phyloP scores from a whole-genome alignment of 2,113 vertebrate species.

The Zootoca vivipara region DNA sequence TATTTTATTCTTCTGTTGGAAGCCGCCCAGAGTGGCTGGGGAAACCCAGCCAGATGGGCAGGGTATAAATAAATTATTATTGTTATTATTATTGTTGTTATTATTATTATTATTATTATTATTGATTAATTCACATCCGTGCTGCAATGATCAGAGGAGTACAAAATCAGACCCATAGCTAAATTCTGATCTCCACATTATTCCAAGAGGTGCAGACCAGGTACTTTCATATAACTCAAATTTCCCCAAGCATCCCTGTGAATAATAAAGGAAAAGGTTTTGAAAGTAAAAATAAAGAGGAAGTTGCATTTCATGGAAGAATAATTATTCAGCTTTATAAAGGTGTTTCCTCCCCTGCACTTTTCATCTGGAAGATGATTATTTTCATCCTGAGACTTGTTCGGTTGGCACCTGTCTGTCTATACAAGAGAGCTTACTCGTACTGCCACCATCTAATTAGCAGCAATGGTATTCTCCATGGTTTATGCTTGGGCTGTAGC shows the following conservation, averaged over 20 bases:
- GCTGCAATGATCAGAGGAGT: not conserved
- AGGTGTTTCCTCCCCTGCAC: not conserved
- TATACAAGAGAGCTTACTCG: constrained; percentile 62
- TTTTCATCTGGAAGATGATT: constrained; percentile 13
- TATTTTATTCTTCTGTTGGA: too few species aligned
- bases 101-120: too few species aligned
- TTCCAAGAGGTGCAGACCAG: not conserved
- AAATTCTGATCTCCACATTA: not conserved
- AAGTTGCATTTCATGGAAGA: not conserved
- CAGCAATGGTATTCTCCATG: constrained; percentile 59
- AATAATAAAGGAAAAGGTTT: not conserved
- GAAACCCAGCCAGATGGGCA: too few species aligned
- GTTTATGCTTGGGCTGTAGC: constrained; percentile 64
- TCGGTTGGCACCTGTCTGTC: constrained; percentile 40
- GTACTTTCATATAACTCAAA: not conserved
- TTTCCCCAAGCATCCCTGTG: not conserved
- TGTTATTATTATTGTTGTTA: too few species aligned
- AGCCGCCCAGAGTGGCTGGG: too few species aligned
- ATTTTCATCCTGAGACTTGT: constrained; percentile 36
- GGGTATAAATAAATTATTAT: too few species aligned
- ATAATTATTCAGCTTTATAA: not conserved
- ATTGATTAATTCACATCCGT: not conserved
- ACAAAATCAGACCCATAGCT: not conserved
- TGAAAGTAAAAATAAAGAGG: not conserved
- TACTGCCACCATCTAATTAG: constrained; percentile 70